A percentile compares a stretch with the other conserved stretches of the same genome.
Evolutionary conservation across 2,113 vertebrate species (phyloP).

Genomic region (Brachirus orientalis): DNA sequence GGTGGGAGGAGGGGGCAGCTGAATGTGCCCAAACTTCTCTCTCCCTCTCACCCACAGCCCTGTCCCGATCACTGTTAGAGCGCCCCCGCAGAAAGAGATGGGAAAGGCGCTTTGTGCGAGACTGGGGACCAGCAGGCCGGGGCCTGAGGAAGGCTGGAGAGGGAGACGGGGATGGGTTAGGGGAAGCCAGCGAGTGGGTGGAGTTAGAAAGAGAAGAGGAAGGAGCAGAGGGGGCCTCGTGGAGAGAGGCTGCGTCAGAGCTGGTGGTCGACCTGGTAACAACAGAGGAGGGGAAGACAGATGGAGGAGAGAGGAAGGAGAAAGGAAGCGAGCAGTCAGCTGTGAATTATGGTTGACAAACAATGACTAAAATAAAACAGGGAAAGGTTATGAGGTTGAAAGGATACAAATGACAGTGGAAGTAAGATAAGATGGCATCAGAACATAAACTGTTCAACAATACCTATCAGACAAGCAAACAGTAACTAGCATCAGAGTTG

Average conservation of each 20-base stretch:
- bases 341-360: conserved; percentile 75
- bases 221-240: conserved; percentile 78
- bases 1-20: conserved; percentile 82
- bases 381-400: conserved; percentile 31
- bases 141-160: conserved; percentile 83
- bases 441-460: conserved; percentile 26
- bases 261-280: conserved; percentile 81
- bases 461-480: conserved; percentile 6
- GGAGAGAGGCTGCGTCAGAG: conserved; percentile 82
- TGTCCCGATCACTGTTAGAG: conserved; percentile 83
- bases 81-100: conserved; percentile 88
- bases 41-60: conserved; percentile 79
- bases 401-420: conserved; percentile 47
- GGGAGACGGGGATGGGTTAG: conserved; percentile 74
- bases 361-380: conserved; percentile 66
- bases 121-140: conserved; percentile 76
- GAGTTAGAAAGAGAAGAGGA: conserved; percentile 80
- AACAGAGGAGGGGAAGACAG: conserved; percentile 51
- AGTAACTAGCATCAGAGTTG: not conserved
- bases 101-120: conserved; percentile 90
- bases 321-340: conserved; percentile 71
- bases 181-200: conserved; percentile 80
- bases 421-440: conserved; percentile 55
- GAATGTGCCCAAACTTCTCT: conserved; percentile 87
- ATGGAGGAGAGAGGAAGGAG: conserved; percentile 65